Evolutionary conservation across 2,797 vertebrate genomes (phyloP).

Genomic region (Leptoclinus maculatus): DNA sequence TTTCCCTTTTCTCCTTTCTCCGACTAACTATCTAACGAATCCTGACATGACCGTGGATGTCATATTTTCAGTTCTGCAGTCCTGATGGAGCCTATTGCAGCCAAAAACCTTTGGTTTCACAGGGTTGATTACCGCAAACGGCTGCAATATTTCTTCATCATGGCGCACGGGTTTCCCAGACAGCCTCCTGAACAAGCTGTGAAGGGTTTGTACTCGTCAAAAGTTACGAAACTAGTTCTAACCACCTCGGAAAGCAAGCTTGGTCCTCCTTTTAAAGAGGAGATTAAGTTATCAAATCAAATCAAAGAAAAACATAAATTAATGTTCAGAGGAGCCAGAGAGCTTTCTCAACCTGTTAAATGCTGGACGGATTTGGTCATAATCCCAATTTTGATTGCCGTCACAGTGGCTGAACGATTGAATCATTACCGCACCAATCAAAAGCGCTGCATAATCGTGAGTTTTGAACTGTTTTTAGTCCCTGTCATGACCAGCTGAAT

Average conservation of each 20-base stretch:
- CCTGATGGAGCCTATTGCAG: conserved; percentile 39
- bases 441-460: conserved; percentile 12
- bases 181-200: conserved; percentile 19
- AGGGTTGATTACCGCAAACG: conserved; percentile 59
- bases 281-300: conserved; percentile 32
- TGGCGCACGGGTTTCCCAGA: conserved; percentile 30
- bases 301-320: conserved; percentile 11
- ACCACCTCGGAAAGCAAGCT: background rate
- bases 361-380: conserved; percentile 13
- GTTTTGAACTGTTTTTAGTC: conserved; percentile 18
- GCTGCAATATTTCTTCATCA: conserved; percentile 38
- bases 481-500: background rate
- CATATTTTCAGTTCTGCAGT: conserved; percentile 58
- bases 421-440: conserved; percentile 1
- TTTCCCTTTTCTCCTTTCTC: background rate
- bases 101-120: conserved; percentile 52
- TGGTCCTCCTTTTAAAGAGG: conserved; percentile 2
- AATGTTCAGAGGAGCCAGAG: background rate
- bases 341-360: background rate
- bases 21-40: background rate
- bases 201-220: background rate
- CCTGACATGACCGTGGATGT: conserved; percentile 42
- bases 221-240: background rate
- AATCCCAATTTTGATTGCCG: conserved; percentile 40
- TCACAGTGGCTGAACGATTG: conserved; percentile 24